phyloP scores from a whole-genome alignment of 2,113 vertebrate species.

The Alosa alosa region DNA sequence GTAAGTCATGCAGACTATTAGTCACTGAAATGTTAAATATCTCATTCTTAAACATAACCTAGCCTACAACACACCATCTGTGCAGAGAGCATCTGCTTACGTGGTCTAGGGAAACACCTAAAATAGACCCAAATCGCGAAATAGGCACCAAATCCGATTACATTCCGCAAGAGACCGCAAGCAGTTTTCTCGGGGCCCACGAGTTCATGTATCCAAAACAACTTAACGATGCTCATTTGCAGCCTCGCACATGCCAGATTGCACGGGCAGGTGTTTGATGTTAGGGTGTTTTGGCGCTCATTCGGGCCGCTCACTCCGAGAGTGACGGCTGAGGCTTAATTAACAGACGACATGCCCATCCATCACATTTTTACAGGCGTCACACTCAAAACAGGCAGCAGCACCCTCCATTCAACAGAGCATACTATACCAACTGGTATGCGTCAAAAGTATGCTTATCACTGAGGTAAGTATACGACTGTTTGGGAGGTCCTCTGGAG shows the following conservation, averaged over 20 bases:
- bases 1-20: too few species aligned
- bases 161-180: neutral
- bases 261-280: constrained; percentile 27
- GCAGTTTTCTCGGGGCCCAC: neutral
- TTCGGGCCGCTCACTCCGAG: neutral
- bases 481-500: neutral
- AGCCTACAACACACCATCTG: constrained; percentile 1
- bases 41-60: neutral
- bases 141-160: neutral
- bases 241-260: constrained; percentile 24
- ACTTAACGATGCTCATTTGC: constrained; percentile 26
- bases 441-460: neutral
- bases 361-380: constrained; percentile 36
- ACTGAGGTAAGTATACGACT: neutral
- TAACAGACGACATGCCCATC: neutral
- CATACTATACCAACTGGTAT: neutral
- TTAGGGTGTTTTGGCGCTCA: neutral
- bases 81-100: neutral
- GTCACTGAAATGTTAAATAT: too few species aligned
- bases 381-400: constrained; percentile 35
- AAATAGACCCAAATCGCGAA: neutral
- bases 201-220: constrained; percentile 9
- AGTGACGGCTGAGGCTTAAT: neutral
- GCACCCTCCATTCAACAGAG: neutral
- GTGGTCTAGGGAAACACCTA: neutral